A percentile compares a stretch with the other conserved stretches of the same genome.
Evolutionary conservation across 2,888 invertebrate species (phyloP).

Genomic region (Theretra japonica): DNA sequence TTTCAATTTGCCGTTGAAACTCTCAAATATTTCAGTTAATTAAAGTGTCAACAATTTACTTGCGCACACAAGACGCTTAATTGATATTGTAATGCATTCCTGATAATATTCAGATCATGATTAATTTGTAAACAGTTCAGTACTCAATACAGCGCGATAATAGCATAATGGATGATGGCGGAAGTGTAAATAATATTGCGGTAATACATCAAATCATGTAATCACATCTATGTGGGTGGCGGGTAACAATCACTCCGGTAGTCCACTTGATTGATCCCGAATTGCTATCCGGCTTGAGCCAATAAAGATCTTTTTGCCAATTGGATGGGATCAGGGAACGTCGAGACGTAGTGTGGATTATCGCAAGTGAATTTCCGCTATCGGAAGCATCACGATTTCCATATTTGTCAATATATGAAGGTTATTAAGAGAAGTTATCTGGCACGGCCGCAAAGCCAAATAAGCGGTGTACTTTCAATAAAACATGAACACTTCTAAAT

Average conservation of each 20-base stretch:
- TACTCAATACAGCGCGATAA: background rate
- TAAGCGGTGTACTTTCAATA: conserved; percentile 65
- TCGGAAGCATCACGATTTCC: conserved; percentile 31
- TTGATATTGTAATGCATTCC: background rate
- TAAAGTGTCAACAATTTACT: background rate
- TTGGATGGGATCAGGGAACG: conserved; percentile 65
- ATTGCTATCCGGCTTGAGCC: conserved; percentile 68
- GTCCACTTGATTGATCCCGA: conserved; percentile 68
- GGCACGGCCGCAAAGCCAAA: conserved; percentile 47
- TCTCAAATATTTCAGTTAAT: background rate
- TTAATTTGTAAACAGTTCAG: background rate
- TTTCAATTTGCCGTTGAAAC: background rate
- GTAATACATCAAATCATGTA: conserved; percentile 49
- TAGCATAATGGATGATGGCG: background rate
- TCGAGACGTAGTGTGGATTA: conserved; percentile 60
- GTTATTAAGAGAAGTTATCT: conserved; percentile 21
- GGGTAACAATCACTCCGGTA: conserved; percentile 65
- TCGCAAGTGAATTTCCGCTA: conserved; percentile 54
- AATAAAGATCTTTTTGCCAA: conserved; percentile 76
- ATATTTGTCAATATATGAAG: conserved; percentile 3
- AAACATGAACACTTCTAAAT: conserved; percentile 74
- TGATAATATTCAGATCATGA: background rate
- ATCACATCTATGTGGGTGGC: conserved; percentile 51
- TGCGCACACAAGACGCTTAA: background rate
- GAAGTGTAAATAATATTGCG: conserved; percentile 11